Conservation (phyloP, 1,140 invertebrate species). For the Eurosta solidaginis region DNA sequence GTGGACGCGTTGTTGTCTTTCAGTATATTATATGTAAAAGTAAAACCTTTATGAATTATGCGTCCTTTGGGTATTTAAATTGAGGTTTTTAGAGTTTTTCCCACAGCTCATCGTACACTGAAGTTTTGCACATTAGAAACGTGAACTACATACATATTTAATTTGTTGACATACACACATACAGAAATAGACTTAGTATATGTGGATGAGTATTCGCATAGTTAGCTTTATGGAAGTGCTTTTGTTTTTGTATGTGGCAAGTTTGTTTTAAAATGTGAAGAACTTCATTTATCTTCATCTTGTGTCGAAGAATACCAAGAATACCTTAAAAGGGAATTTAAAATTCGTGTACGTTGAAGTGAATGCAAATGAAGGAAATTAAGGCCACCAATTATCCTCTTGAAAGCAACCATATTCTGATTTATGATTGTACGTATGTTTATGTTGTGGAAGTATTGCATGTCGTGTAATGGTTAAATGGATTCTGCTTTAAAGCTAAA, state of each 20-base stretch:
- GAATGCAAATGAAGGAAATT: conserved; percentile 20
- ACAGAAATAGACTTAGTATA: no score
- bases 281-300: background rate
- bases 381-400: background rate
- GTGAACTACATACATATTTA: no score
- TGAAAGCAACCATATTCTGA: background rate
- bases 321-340: background rate
- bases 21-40: background rate
- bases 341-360: background rate
- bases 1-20: background rate
- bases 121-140: background rate
- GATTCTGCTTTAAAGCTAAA: no score
- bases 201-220: no score
- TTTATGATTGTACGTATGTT: background rate
- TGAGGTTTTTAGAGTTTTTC: conserved; percentile 19
- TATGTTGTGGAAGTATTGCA: background rate
- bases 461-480: background rate
- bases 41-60: conserved; percentile 14
- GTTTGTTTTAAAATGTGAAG: background rate
- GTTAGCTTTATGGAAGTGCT: no score
- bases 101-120: background rate
- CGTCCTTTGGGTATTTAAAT: conserved; percentile 22
- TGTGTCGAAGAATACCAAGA: background rate
- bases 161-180: no score
- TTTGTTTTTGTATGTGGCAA: no score